Conservation (phyloP, 2,797 vertebrate genomes). For the Syndactyla subalaris region DNA sequence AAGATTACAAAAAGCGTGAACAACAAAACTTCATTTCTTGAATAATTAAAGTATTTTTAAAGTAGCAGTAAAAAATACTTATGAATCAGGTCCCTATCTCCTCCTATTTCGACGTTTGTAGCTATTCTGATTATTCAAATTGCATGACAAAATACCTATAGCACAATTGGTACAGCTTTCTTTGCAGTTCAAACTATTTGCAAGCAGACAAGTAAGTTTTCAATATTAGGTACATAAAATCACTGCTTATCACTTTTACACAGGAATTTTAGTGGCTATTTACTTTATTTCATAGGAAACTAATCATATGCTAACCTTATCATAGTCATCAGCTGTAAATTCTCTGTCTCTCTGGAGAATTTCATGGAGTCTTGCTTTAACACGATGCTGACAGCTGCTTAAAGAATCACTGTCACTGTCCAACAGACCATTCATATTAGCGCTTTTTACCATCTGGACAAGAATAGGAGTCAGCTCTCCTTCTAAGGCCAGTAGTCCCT, state of each 20-base stretch:
- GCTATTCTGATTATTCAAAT: not conserved
- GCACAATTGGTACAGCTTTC: not conserved
- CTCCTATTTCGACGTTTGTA: not conserved
- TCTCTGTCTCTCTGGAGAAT: constrained; percentile 89
- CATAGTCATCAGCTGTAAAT: constrained; percentile 85
- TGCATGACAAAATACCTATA: not conserved
- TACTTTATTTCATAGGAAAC: not conserved
- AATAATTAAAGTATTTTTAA: not conserved
- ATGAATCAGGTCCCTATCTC: not conserved
- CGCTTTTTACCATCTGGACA: constrained; percentile 93
- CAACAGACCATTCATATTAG: constrained; percentile 90
- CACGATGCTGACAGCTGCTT: constrained; percentile 88
- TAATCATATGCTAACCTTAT: constrained; percentile 80
- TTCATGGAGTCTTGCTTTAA: constrained; percentile 89
- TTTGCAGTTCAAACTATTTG: not conserved
- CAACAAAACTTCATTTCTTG: not conserved
- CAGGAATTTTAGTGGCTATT: not conserved
- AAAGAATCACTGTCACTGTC: constrained; percentile 90
- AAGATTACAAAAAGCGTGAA: not conserved
- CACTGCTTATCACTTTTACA: not conserved
- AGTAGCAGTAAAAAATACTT: not conserved
- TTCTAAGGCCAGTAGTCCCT: constrained; percentile 88
- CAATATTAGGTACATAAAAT: not conserved
- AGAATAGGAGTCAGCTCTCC: constrained; percentile 90
- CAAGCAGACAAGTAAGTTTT: not conserved